phyloP scores from a whole-genome alignment of 2,888 invertebrate genomes.

The Anticlea derivata region DNA sequence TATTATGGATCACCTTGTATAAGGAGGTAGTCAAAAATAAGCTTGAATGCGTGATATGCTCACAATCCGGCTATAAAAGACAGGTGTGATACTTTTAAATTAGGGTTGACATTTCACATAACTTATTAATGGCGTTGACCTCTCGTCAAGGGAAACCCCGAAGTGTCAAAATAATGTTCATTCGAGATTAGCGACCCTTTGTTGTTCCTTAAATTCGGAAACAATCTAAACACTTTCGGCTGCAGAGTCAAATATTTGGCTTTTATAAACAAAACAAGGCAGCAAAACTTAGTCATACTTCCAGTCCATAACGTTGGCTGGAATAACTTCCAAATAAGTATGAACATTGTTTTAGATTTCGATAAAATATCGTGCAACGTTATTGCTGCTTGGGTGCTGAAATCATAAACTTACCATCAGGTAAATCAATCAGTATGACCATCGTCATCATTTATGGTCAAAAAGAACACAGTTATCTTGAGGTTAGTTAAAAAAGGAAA shows the following conservation, averaged over 20 bases:
- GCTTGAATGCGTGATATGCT: not conserved
- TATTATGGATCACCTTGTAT: no score
- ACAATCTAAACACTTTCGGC: conserved; percentile 20
- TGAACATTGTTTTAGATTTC: conserved; percentile 16
- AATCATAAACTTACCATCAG: not conserved
- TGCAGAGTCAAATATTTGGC: conserved; percentile 20
- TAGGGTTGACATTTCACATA: conserved; percentile 15
- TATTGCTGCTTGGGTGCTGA: not conserved
- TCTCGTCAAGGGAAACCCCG: conserved; percentile 10
- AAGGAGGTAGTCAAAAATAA: not conserved
- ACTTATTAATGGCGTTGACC: conserved; percentile 19
- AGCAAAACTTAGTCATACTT: conserved; percentile 18
- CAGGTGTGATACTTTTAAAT: conserved; percentile 4
- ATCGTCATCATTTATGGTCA: no score
- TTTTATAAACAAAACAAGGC: conserved; percentile 20
- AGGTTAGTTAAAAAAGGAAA: no score
- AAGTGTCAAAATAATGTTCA: conserved; percentile 20
- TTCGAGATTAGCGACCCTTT: conserved; percentile 10
- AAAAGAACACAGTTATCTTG: no score
- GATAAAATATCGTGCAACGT: conserved; percentile 4
- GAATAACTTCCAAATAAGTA: conserved; percentile 11
- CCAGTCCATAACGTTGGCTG: conserved; percentile 15
- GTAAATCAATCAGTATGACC: no score
- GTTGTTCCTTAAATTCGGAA: conserved; percentile 14
- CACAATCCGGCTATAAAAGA: conserved; percentile 10